A percentile compares a stretch with the other conserved stretches of the same genome.
These are phyloP conservation scores for Charanyca ferruginea DNA, from an alignment of 2,888 invertebrate genomes.

Conservation along the genomic window DNA sequence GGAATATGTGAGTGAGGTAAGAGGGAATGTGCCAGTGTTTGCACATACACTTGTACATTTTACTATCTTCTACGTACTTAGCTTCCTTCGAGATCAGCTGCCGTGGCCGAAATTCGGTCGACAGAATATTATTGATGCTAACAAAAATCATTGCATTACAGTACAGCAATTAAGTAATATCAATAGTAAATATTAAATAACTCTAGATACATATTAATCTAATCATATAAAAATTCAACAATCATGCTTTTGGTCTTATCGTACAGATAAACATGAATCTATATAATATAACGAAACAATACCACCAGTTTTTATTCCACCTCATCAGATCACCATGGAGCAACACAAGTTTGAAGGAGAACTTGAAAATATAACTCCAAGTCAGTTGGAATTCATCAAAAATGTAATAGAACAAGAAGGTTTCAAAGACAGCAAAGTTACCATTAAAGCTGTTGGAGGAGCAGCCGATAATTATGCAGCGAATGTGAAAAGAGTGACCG, in stretches of 20 bases:
- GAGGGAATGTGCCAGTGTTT: too few species aligned
- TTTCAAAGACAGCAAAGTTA: constrained; percentile 65
- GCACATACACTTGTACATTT: too few species aligned
- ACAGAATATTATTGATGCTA: background rate
- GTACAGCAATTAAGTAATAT: background rate
- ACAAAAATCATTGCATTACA: background rate
- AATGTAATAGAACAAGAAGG: constrained; percentile 70
- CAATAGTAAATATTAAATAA: background rate
- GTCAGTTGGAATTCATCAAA: constrained; percentile 70
- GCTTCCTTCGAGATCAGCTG: too few species aligned
- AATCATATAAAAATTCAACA: constrained; percentile 19
- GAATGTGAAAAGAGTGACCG: constrained; percentile 64
- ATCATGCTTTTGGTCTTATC: constrained; percentile 15
- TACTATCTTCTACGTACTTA: too few species aligned
- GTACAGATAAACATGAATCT: constrained; percentile 30
- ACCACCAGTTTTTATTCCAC: background rate
- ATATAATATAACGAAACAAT: constrained; percentile 23
- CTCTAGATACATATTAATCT: background rate
- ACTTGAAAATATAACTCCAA: constrained; percentile 57
- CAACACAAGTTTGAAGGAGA: constrained; percentile 69
- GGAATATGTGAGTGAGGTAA: too few species aligned
- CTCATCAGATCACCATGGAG: constrained; percentile 54
- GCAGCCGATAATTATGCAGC: constrained; percentile 73
- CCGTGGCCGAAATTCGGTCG: too few species aligned
- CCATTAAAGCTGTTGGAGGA: constrained; percentile 66